Evolutionary conservation across 2,113 vertebrate species (phyloP).

Genomic region (Chlamydotis undulata): DNA sequence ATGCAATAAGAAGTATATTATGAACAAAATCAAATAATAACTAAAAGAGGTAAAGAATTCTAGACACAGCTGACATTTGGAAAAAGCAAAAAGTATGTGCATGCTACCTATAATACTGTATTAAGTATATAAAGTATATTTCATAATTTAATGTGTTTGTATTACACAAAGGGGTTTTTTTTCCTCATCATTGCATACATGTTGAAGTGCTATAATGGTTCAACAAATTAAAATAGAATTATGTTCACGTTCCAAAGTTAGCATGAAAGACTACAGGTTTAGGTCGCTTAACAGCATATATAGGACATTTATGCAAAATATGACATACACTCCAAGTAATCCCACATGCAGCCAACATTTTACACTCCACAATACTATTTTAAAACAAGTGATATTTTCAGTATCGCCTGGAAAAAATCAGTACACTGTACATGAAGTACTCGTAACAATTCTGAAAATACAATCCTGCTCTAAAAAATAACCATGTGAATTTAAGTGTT

Average conservation of each 20-base stretch:
- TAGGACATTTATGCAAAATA: neutral
- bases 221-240: neutral
- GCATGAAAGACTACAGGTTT: neutral
- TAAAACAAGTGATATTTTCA: neutral
- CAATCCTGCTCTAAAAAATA: neutral
- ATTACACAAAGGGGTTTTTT: neutral
- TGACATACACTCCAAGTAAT: neutral
- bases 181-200: too few species aligned
- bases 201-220: neutral
- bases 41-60: neutral
- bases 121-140: neutral
- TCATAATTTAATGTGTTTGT: neutral
- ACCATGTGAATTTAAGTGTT: neutral
- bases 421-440: neutral
- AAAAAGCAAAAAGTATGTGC: neutral
- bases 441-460: neutral
- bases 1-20: neutral
- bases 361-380: neutral
- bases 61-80: neutral
- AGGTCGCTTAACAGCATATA: neutral
- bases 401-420: neutral
- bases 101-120: neutral
- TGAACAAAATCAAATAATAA: neutral
- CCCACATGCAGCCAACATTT: neutral
- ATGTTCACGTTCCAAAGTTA: neutral